Base-by-base conservation (phyloP, 1,140 invertebrate species). In the Rhopalosiphum maidis region DNA sequence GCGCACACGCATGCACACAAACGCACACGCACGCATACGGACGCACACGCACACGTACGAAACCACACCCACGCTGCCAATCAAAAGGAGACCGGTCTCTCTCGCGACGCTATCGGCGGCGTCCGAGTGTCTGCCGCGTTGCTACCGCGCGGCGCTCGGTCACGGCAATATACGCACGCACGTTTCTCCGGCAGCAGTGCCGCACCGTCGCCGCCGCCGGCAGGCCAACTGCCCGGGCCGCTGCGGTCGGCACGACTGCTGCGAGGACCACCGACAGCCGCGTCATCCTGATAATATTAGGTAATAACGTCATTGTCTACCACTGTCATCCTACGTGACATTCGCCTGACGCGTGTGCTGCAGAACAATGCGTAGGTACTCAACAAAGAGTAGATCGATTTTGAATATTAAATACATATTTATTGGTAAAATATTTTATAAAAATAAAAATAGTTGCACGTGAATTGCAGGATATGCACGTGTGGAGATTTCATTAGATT, bases 51-150 rank as follows among this genome's bases (percentile, higher is more conserved):
- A 92, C 91, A 37, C 25, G 43, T 30, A 92, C 48, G 82, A 93
- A 86, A 93, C 91, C 91, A 93, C 91, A 93, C 91, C 91, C 91
- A 83, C 91, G 91, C 91, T 93, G 91, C 91, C 91, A 93, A 93
- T 93, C 91, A 55, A 93, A 93, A 54, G 35, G 82, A 90, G 91
- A 93, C 91, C 91, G 91, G 91, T 93, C 91, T 86, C 91, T 35
- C 54, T 86, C 8, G 43, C 23, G 82, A 18, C 35, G 48, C 48
- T 51, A 25, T 54, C 68, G 77, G 68, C 77, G 91, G 91, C 91
- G 91, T 93, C 91, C 82, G 91, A 30, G 77, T 93, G 91, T 93
- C 91, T 93, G 82, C 91, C 60, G 43, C 90, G n/a, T 35, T 15
- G 48, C 46, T 51, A 88, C 46, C n/a, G 54, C 23, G 54, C 51